Evolutionary conservation across 2,888 invertebrate species (phyloP).

Genomic region (Xylota segnis): DNA sequence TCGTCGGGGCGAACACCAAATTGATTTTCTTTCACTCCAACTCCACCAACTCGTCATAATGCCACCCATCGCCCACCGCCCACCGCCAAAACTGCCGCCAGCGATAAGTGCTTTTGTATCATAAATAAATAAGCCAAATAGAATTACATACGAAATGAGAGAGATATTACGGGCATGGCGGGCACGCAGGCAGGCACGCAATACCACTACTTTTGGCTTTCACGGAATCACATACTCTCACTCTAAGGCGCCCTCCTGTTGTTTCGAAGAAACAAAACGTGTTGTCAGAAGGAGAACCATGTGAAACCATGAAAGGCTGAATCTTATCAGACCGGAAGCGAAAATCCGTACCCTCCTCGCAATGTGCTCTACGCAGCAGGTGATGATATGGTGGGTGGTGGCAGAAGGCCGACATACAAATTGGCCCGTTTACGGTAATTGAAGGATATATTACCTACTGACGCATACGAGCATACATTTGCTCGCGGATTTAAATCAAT

Average conservation of each 20-base stretch:
- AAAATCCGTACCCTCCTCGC: conserved; percentile 28
- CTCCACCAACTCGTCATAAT: conserved; percentile 19
- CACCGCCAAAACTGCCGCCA: conserved; percentile 43
- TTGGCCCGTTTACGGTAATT: conserved; percentile 69
- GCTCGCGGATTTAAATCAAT: conserved; percentile 63
- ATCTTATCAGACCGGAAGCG: conserved; percentile 56
- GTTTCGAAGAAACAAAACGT: not conserved
- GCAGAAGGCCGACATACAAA: conserved; percentile 49
- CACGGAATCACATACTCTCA: conserved; percentile 50
- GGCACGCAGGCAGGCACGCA: conserved; percentile 56
- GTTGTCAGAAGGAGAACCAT: not conserved
- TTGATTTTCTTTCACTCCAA: conserved; percentile 56
- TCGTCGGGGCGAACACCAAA: conserved; percentile 44
- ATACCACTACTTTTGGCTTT: conserved; percentile 46
- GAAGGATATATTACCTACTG: conserved; percentile 65
- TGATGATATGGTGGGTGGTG: not conserved
- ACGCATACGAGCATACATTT: conserved; percentile 54
- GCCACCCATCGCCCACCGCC: not conserved
- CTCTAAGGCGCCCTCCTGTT: conserved; percentile 10
- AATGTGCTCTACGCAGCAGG: not conserved
- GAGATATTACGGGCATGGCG: conserved; percentile 35
- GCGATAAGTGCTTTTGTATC: conserved; percentile 73
- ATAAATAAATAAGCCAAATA: conserved; percentile 75
- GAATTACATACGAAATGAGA: conserved; percentile 73
- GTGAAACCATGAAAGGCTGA: conserved; percentile 56